Percentiles rank a stretch among this genome's conserved stretches.
phyloP scores from a whole-genome alignment of 2,888 invertebrate species.

The Mesopsocus fuscifrons region DNA sequence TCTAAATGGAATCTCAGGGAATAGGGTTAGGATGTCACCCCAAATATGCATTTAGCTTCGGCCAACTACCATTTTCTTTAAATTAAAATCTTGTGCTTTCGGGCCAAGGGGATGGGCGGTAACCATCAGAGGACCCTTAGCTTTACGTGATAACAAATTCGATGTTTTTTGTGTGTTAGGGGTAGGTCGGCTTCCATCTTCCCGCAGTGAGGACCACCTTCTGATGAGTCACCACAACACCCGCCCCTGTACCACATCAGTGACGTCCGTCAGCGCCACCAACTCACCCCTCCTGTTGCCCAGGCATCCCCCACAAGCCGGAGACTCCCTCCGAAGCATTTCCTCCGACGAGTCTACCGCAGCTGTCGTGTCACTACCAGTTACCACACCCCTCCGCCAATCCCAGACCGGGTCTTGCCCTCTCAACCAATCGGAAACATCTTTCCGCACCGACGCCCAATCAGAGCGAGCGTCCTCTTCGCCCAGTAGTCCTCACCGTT shows the following conservation, averaged over 20 bases:
- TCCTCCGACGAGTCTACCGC: conserved; percentile 21
- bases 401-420: not conserved
- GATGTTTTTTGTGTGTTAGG: no score
- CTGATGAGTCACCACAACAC: conserved; percentile 12
- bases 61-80: no score
- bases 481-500: not conserved
- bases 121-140: no score
- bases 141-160: no score
- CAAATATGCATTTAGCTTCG: no score
- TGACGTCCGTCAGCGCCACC: conserved; percentile 39
- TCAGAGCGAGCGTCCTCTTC: not conserved
- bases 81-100: no score
- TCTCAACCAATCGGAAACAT: no score
- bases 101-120: no score
- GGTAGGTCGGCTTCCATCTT: conserved; percentile 40
- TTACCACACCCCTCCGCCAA: conserved; percentile 4
- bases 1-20: no score
- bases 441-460: no score
- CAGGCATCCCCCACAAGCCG: conserved; percentile 19
- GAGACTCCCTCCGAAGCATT: conserved; percentile 43
- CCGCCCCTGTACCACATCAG: conserved; percentile 13
- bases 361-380: conserved; percentile 3
- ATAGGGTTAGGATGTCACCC: no score
- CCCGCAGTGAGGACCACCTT: conserved; percentile 48
- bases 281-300: conserved; percentile 42